A percentile compares a stretch with the other conserved stretches of the same genome.
Evolutionary conservation across 2,797 vertebrate species (phyloP).

Genomic region (Myripristis murdjan): DNA sequence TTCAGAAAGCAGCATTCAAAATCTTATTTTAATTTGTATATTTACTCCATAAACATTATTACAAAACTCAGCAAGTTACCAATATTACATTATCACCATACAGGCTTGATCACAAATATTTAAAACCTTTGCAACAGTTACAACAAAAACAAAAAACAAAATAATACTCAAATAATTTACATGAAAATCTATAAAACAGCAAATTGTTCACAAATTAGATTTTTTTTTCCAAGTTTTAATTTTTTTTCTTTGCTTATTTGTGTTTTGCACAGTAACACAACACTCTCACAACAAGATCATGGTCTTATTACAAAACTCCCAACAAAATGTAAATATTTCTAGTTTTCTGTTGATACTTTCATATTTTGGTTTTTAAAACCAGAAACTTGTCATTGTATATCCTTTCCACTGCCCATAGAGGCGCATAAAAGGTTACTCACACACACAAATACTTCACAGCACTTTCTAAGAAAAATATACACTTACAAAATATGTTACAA

Average conservation of each 20-base stretch:
- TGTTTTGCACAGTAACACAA: conserved; percentile 99
- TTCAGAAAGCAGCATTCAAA: conserved; percentile 98
- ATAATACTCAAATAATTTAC: conserved; percentile 99
- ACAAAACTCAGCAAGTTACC: conserved; percentile 99
- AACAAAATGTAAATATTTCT: conserved; percentile 94
- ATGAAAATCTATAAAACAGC: conserved; percentile 99
- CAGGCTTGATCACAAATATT: conserved; percentile 99
- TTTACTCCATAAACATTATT: conserved; percentile 99
- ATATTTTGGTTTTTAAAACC: conserved; percentile 99
- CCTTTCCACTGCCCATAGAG: conserved; percentile 98
- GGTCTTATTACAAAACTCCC: conserved; percentile 99
- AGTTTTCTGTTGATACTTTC: conserved; percentile 95
- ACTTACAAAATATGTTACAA: conserved; percentile 99
- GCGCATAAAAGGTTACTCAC: conserved; percentile 99
- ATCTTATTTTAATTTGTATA: conserved; percentile 99
- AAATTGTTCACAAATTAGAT: conserved; percentile 98
- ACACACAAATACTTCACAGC: conserved; percentile 99
- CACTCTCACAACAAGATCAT: conserved; percentile 99
- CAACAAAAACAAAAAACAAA: conserved; percentile 97
- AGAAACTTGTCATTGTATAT: conserved; percentile 99
- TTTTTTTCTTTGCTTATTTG: conserved; percentile 94
- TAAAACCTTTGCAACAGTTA: conserved; percentile 99
- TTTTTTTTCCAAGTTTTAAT: conserved; percentile 86
- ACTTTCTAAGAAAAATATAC: conserved; percentile 99
- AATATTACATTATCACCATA: conserved; percentile 99